phyloP scores from a whole-genome alignment of 2,888 invertebrate species.

The Tyria jacobaeae region DNA sequence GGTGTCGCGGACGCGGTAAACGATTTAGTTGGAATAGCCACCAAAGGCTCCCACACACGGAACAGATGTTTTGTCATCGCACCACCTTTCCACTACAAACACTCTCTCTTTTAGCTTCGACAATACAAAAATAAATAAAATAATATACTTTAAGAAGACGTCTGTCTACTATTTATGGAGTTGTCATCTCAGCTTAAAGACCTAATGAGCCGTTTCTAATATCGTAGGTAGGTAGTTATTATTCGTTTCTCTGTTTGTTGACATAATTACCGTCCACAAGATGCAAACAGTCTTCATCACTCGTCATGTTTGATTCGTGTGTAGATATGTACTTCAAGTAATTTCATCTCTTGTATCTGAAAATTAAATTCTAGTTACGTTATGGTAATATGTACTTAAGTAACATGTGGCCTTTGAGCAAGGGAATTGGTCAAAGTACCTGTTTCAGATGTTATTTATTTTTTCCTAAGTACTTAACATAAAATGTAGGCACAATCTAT shows the following conservation, averaged over 20 bases:
- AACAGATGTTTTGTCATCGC: slow-evolving; percentile 81
- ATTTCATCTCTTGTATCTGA: background rate
- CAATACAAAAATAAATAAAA: slow-evolving; percentile 71
- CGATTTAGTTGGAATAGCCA: slow-evolving; percentile 71
- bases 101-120: slow-evolving; percentile 64
- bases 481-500: background rate
- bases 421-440: background rate
- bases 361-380: too few species aligned
- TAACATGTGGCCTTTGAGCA: background rate
- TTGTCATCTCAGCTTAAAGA: slow-evolving; percentile 82
- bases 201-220: slow-evolving; percentile 84
- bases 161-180: slow-evolving; percentile 76
- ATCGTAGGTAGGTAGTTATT: slow-evolving; percentile 77
- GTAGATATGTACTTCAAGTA: background rate
- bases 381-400: too few species aligned
- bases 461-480: background rate
- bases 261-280: slow-evolving; percentile 73
- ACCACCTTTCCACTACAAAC: slow-evolving; percentile 65
- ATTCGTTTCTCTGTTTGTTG: slow-evolving; percentile 74
- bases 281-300: slow-evolving; percentile 38
- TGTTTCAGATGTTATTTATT: background rate
- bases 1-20: slow-evolving; percentile 75
- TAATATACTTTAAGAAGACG: slow-evolving; percentile 65
- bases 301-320: slow-evolving; percentile 21
- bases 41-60: slow-evolving; percentile 62